Base-by-base conservation (phyloP, 2,888 invertebrate species). In the Melinopterus prodromus region DNA sequence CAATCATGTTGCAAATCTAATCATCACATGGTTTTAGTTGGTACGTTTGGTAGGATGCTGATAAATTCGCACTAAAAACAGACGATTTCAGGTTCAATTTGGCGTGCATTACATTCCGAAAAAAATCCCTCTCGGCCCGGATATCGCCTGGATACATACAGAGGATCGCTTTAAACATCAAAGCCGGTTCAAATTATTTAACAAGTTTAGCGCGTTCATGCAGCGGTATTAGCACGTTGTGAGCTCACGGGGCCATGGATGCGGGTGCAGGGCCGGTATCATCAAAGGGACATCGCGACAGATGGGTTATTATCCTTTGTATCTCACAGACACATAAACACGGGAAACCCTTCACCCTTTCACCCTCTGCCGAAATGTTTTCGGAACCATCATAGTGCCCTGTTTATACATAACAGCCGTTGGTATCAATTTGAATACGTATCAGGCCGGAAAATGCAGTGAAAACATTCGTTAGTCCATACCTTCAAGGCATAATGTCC, bases 241-340 rank as follows among this genome's bases (percentile, higher is more conserved):
- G 80, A 77, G 36, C 71, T 38, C 71, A 87, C 86, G 85, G 86
- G 86, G 86, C 86, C 84, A 86, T 85, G 85, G 85, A 85, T 85
- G 84, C 84, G 86, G 85, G 85, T 85, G 85, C 85, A 84, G 36
- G 72, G 78, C 70, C 69, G 86, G 85, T 86, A 87, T 87, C 86
- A 86, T 87, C 87, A 87, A 87, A 87, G 87, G 87, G 86, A 86
- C 85, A 87, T 85, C 84, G 86, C 86, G 86, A 86, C 87, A 87
- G 87, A 87, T 87, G 87, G 85, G 86, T 35, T 86, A 87, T 87
- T 87, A 86, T 86, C 87, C 87, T 87, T 87, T 87, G 87, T 87
- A 85, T 87, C 86, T 86, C 85, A 85, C 84, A 84, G 84, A 82
- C 82, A 71, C 12, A 15, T 36, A 69, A 70, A 77, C 26, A 16